Evolutionary conservation across 2,113 vertebrate species (phyloP).

Genomic region (Origma solitaria): DNA sequence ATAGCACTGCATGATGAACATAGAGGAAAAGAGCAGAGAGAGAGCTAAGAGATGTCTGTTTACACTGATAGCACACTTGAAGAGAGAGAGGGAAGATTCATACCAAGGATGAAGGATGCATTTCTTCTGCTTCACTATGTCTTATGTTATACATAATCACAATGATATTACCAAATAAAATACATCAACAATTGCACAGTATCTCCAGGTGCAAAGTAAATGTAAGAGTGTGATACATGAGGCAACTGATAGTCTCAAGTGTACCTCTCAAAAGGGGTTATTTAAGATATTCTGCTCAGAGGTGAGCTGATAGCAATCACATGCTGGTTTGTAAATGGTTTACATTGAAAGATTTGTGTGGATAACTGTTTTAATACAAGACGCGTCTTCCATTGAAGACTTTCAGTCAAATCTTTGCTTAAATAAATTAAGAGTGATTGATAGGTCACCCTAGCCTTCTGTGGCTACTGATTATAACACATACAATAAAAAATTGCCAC

Average conservation of each 20-base stretch:
- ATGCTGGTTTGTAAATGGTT: neutral
- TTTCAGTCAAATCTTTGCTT: neutral
- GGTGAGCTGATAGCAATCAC: neutral
- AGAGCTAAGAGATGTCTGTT: neutral
- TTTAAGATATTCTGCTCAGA: neutral
- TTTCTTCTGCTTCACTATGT: constrained; percentile 22
- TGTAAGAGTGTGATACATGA: neutral
- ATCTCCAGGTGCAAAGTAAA: neutral
- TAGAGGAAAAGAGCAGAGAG: neutral
- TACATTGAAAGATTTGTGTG: neutral
- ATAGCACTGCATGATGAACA: neutral
- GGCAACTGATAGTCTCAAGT: neutral
- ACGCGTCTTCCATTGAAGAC: neutral
- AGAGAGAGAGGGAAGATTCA: neutral
- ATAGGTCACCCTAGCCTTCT: neutral
- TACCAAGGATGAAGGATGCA: neutral
- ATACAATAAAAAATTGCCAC: neutral
- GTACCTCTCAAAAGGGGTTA: neutral
- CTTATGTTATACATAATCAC: constrained; percentile 12
- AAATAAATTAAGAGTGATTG: neutral
- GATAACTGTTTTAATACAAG: neutral
- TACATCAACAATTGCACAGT: neutral
- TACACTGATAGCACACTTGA: neutral
- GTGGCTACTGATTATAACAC: neutral
- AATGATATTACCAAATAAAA: constrained; percentile 2